These are phyloP conservation scores for Unio delphinus DNA, from an alignment of 2,888 invertebrate species.

Conservation along the genomic window DNA sequence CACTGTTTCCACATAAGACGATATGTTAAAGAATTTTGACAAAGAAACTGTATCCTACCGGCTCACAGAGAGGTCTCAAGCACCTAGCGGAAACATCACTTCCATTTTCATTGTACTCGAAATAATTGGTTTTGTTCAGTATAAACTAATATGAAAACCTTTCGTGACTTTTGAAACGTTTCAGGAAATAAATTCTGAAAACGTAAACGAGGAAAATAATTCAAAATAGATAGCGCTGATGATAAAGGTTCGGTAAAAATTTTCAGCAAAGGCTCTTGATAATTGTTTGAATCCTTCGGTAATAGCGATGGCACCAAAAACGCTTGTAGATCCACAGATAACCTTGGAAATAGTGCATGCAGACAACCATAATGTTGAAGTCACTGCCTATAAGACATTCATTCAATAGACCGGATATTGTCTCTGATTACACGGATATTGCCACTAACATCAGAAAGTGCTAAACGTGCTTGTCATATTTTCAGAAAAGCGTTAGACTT, in stretches of 20 bases:
- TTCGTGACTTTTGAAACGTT: no score
- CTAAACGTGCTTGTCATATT: no score
- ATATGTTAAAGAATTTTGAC: conserved; percentile 31
- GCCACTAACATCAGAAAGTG: conserved; percentile 7
- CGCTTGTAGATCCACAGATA: conserved; percentile 22
- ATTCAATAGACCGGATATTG: conserved; percentile 10
- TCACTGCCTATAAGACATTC: conserved; percentile 22
- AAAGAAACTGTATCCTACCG: conserved; percentile 23
- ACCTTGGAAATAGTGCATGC: conserved; percentile 20
- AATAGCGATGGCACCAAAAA: conserved; percentile 22
- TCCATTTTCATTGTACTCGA: no score
- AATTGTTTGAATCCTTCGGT: conserved; percentile 28
- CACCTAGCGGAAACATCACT: conserved; percentile 16
- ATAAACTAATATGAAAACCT: no score
- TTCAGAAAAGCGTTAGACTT: no score
- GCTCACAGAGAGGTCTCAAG: conserved; percentile 19
- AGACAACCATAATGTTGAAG: conserved; percentile 22
- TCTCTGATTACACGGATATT: conserved; percentile 18
- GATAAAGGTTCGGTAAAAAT: not conserved
- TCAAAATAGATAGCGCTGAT: not conserved
- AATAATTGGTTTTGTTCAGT: no score
- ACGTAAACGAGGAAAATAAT: not conserved
- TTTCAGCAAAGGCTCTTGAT: conserved; percentile 20
- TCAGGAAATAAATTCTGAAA: not conserved
- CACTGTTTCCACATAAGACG: conserved; percentile 9